Base-by-base conservation (phyloP, 1,140 invertebrate genomes). In the Dendroctonus ponderosae region DNA sequence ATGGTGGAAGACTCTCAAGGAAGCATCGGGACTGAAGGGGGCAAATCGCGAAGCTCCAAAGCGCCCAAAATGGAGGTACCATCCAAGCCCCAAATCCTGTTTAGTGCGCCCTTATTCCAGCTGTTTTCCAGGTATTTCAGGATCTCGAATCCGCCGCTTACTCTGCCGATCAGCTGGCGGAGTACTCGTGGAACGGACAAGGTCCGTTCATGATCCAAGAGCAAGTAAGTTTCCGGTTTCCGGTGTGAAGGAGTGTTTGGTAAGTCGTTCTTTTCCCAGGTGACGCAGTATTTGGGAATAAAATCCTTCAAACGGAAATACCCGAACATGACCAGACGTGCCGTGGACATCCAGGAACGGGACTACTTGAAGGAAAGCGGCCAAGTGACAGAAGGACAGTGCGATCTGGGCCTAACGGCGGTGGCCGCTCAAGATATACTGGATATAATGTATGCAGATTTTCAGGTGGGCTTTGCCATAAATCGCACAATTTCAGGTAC, bases 291-390 rank as follows among this genome's bases (percentile, higher is more conserved):
- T 80, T 82, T 98, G 26, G 91, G 90, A 11, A 89, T 98, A 11
- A 97, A 96, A 74, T 96, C 94, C 41, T 98, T 98, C 77, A 97
- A 97, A 79, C 84, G 95, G 69, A 94, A 95, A 78, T 97, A 98
- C 81, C 94, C 95, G 37, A 70, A 71, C 38, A 77, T 97, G 9
- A 87, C 89, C 48, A 82, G 96, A 61, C 82, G 95, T 57, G 82
- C 88, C 50, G 89, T 97, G 15, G 92, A 94, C 57, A 91, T 92
- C 80, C 90, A 94, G 72, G 96, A 98, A 80, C 85, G 91, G 66
- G 91, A 93, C 77, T 97, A 89, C 82, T 84, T 97, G 1, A 89
- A 92, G 65, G 90, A 93, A 66, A 72, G 63, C 77, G 89, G 89
- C 48, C 82, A 96, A 52, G 94, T 96, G 1, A 91, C 91, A 26